phyloP scores from a whole-genome alignment of 2,888 invertebrate genomes.

The Mimachlamys varia region DNA sequence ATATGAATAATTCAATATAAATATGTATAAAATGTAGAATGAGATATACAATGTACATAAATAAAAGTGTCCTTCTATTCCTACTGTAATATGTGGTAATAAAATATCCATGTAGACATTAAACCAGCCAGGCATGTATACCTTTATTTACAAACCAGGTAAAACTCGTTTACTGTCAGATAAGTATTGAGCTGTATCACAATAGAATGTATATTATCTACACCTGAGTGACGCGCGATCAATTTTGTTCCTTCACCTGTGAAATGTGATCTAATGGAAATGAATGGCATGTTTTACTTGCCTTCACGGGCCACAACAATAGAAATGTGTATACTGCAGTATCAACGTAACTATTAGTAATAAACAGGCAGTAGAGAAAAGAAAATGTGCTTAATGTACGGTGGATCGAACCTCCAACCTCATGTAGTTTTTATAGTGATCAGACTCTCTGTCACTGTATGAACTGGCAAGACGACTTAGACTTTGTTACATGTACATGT shows the following conservation, averaged over 20 bases:
- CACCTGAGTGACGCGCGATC: not conserved
- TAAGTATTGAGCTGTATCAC: not conserved
- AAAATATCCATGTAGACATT: not conserved
- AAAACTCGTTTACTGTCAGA: not conserved
- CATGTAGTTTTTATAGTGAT: too few species aligned
- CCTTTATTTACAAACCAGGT: not conserved
- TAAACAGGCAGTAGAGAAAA: too few species aligned
- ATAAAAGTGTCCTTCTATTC: not conserved
- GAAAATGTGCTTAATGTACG: too few species aligned
- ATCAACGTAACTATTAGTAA: too few species aligned
- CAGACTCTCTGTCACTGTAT: too few species aligned
- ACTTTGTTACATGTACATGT: too few species aligned
- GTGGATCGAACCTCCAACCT: too few species aligned
- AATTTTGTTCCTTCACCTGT: not conserved
- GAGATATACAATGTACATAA: not conserved
- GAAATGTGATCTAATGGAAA: not conserved
- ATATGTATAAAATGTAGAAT: too few species aligned
- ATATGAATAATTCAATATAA: too few species aligned
- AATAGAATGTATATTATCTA: not conserved
- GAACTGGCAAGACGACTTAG: too few species aligned
- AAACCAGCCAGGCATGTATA: not conserved
- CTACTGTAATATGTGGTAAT: not conserved
- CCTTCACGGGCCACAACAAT: not conserved
- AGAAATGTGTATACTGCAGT: not conserved
- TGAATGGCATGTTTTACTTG: not conserved